Evolutionary conservation across 2,888 invertebrate species (phyloP).

Genomic region (Lasioglossum figueresi): DNA sequence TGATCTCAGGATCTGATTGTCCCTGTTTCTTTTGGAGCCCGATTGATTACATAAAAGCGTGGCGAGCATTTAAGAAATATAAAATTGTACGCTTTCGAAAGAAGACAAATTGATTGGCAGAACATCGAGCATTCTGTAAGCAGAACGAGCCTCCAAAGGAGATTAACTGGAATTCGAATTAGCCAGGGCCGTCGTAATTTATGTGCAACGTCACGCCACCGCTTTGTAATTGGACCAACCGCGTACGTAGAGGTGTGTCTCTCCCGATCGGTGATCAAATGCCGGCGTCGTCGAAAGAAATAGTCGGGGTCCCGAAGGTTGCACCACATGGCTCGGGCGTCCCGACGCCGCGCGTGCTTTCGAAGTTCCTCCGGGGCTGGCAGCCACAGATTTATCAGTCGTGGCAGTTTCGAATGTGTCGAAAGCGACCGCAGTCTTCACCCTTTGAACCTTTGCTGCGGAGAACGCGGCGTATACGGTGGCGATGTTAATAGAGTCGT

Average conservation of each 20-base stretch:
- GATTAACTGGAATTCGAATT: conserved; percentile 32
- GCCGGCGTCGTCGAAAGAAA: conserved; percentile 51
- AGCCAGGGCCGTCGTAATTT: conserved; percentile 34
- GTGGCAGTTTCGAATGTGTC: conserved; percentile 47
- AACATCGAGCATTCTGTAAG: background rate
- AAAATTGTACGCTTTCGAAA: background rate
- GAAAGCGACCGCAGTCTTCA: conserved; percentile 58
- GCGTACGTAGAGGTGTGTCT: conserved; percentile 46
- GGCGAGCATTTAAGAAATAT: background rate
- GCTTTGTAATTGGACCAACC: conserved; percentile 54
- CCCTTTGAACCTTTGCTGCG: conserved; percentile 52
- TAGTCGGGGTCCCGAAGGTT: conserved; percentile 32
- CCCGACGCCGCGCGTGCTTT: conserved; percentile 42
- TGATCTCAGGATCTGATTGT: background rate
- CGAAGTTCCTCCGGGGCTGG: conserved; percentile 26
- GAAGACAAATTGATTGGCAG: background rate
- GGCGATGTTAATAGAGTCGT: conserved; percentile 46
- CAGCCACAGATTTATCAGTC: conserved; percentile 57
- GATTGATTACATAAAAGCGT: background rate
- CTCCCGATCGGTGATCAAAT: conserved; percentile 55
- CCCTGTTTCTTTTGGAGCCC: background rate
- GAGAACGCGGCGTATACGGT: background rate
- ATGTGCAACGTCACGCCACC: conserved; percentile 38
- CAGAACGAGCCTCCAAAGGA: background rate
- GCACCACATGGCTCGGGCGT: conserved; percentile 45